Percentiles rank a stretch among this genome's conserved stretches.
These are phyloP conservation scores for Acipenser oxyrinchus DNA, from an alignment of 2,797 vertebrate genomes.

Conservation along the genomic window DNA sequence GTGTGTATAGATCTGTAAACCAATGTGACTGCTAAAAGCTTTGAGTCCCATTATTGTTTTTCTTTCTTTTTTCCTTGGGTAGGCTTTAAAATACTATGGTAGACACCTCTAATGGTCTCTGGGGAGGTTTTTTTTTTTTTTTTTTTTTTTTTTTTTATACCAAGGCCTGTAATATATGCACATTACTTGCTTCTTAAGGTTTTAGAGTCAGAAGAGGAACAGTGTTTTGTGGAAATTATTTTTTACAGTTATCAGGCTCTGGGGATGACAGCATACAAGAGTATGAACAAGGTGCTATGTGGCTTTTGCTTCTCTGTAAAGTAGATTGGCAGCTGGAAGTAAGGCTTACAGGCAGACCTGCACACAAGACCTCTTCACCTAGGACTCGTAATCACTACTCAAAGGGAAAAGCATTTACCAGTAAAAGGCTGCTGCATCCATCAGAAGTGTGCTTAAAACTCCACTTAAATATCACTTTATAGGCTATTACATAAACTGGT, in stretches of 20 bases:
- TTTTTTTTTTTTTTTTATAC: slow-evolving; percentile 28
- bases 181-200: slow-evolving; percentile 57
- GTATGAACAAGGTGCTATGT: slow-evolving; percentile 77
- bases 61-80: slow-evolving; percentile 53
- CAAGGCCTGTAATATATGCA: slow-evolving; percentile 24
- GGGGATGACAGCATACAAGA: slow-evolving; percentile 87
- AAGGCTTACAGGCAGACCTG: slow-evolving; percentile 92
- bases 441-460: slow-evolving; percentile 99
- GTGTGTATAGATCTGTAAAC: slow-evolving; percentile 37
- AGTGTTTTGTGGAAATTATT: slow-evolving; percentile 82
- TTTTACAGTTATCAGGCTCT: slow-evolving; percentile 79
- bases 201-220: slow-evolving; percentile 68
- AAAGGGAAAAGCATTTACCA: slow-evolving; percentile 89
- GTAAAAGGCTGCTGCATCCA: slow-evolving; percentile 97
- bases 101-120: slow-evolving; percentile 42
- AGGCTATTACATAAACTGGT: slow-evolving; percentile 99
- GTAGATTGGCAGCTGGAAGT: slow-evolving; percentile 97
- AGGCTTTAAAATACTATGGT: slow-evolving; percentile 49
- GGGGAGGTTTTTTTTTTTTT: slow-evolving; percentile 42
- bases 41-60: slow-evolving; percentile 60
- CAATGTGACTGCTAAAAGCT: slow-evolving; percentile 51
- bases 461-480: slow-evolving; percentile 99
- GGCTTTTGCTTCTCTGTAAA: slow-evolving; percentile 79
- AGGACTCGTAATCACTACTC: slow-evolving; percentile 99
- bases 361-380: slow-evolving; percentile 95